These are phyloP conservation scores for Drosophila infuscata DNA, from an alignment of 2,888 invertebrate genomes.

Conservation along the genomic window DNA sequence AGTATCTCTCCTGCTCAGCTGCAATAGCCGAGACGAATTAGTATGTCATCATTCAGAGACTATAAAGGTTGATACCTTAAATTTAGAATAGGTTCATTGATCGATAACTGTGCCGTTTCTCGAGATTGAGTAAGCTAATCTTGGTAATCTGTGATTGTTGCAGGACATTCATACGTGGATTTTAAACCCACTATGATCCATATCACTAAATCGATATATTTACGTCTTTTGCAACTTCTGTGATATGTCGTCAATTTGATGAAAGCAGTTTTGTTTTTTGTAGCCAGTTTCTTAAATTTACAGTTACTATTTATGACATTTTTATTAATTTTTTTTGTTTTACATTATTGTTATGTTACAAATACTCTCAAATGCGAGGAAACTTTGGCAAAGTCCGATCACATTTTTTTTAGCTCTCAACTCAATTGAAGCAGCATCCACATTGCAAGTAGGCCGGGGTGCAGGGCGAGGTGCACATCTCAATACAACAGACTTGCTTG, in stretches of 20 bases:
- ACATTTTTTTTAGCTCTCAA: not conserved
- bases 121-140: not conserved
- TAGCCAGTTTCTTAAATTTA: too few relatives aligned
- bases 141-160: not conserved
- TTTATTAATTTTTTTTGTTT: conserved; percentile 23
- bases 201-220: not conserved
- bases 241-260: not conserved
- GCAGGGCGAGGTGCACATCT: conserved; percentile 57
- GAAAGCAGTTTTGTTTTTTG: not conserved
- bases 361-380: not conserved
- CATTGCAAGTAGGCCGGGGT: conserved; percentile 70
- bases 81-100: not conserved
- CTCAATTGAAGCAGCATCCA: conserved; percentile 30
- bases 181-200: too few relatives aligned
- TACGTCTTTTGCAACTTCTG: not conserved
- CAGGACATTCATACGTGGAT: too few relatives aligned
- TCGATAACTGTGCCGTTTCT: not conserved
- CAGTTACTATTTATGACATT: not conserved
- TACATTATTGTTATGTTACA: conserved; percentile 48
- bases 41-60: not conserved
- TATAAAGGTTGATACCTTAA: not conserved
- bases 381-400: not conserved
- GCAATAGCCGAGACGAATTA: not conserved
- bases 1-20: not conserved
- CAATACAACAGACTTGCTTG: conserved; percentile 56